Percentiles rank a stretch among this genome's conserved stretches.
Evolutionary conservation across 2,888 invertebrate species (phyloP).

Genomic region (Tetranychus piercei): DNA sequence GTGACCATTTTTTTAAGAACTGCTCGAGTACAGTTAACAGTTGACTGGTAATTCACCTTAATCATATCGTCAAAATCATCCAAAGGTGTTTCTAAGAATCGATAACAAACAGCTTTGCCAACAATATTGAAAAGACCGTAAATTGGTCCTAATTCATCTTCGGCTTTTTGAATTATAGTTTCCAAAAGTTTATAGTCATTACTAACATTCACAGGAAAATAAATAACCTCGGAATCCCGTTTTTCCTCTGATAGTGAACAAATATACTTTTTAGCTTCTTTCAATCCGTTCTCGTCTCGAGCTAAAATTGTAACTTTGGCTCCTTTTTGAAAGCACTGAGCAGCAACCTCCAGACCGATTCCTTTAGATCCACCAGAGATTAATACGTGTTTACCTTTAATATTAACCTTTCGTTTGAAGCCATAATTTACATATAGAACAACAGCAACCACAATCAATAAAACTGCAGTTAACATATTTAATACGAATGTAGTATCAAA

Average conservation of each 20-base stretch:
- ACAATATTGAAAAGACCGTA: slow-evolving; percentile 85
- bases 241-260: slow-evolving; percentile 33
- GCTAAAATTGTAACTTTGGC: slow-evolving; percentile 81
- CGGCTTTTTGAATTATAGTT: slow-evolving; percentile 36
- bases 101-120: slow-evolving; percentile 56
- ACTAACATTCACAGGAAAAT: slow-evolving; percentile 32
- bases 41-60: slow-evolving; percentile 70
- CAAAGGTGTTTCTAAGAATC: slow-evolving; percentile 54
- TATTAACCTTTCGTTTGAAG: slow-evolving; percentile 5
- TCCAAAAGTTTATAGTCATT: slow-evolving; percentile 30
- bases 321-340: slow-evolving; percentile 54
- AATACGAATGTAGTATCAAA: neutral
- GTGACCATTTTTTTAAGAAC: slow-evolving; percentile 55
- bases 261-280: slow-evolving; percentile 42
- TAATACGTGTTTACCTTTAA: slow-evolving; percentile 17
- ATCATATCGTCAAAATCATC: slow-evolving; percentile 46
- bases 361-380: slow-evolving; percentile 90
- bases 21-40: slow-evolving; percentile 60
- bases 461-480: neutral
- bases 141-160: slow-evolving; percentile 54
- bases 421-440: neutral
- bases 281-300: slow-evolving; percentile 40
- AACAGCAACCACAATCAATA: neutral
- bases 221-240: slow-evolving; percentile 26
- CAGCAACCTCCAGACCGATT: slow-evolving; percentile 68